Evolutionary conservation across 2,113 vertebrate species (phyloP).

Genomic region (Psammodynastes pulverulentus): DNA sequence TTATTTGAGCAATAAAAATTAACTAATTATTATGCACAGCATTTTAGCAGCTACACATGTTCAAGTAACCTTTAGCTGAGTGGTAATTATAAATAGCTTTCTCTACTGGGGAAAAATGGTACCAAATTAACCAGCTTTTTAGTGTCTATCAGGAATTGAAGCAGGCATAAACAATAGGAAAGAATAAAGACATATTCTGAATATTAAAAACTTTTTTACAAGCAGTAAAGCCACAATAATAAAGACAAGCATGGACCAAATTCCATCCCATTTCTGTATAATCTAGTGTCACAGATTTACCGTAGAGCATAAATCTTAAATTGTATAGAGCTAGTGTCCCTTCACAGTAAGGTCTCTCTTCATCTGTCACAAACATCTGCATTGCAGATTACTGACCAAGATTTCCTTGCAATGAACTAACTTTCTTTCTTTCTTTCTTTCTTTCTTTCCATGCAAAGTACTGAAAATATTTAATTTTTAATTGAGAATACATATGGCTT

Average conservation of each 20-base stretch:
- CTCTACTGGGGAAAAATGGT: slow-evolving; percentile 59
- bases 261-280: slow-evolving; percentile 17
- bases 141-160: slow-evolving; percentile 70
- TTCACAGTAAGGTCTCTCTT: slow-evolving; percentile 60
- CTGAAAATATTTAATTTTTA: slow-evolving; percentile 37
- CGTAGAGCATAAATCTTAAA: slow-evolving; percentile 43
- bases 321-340: slow-evolving; percentile 5
- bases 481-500: accelerated
- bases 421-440: background rate
- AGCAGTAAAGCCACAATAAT: background rate
- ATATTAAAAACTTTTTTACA: background rate
- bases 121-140: slow-evolving; percentile 65
- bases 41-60: slow-evolving; percentile 30
- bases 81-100: slow-evolving; percentile 73
- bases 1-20: slow-evolving; percentile 41
- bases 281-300: background rate
- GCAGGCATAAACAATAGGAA: slow-evolving; percentile 52
- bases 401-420: slow-evolving; percentile 26
- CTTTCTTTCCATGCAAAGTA: slow-evolving; percentile 26
- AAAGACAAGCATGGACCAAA: background rate
- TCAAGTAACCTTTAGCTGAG: slow-evolving; percentile 63
- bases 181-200: background rate
- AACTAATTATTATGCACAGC: slow-evolving; percentile 55
- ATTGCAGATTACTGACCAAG: slow-evolving; percentile 75
- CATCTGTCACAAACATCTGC: slow-evolving; percentile 80